Evolutionary conservation across 2,888 invertebrate species (phyloP), one percentile per base, ranked within the genome.

Genomic region (Drosophila mayaguana): DNA sequence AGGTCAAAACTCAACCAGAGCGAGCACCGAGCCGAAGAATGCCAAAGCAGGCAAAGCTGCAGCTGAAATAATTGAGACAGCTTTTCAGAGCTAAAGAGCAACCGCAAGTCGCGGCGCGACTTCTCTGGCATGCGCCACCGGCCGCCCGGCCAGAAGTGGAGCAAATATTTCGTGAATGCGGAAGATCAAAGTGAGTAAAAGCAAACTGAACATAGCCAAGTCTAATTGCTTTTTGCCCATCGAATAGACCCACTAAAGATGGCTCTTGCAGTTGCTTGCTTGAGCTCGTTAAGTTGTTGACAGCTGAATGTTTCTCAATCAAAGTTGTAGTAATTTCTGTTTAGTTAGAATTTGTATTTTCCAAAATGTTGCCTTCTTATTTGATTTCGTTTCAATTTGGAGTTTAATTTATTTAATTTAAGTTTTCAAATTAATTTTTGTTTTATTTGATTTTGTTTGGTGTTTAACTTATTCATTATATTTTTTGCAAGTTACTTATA

Each of bases 1-100:
- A 72, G 85, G 86, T 88, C 88, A 75, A 66, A 77, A 70, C 72
- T 63, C 78, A 77, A 66, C 62, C 66, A 61, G 32, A 32, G 11
- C 14, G 72, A 64, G 45, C 67, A 54, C 48, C 28, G 45, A 65
- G 20, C 22, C 56, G 62, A 53, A 65, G 67, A 63, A 51, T 65
- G 64, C 70, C 25, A 64, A 69, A 69, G 50, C 63, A 34, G 64
- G 36, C 57, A 59, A 63, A 62, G 14, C 59, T 61, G 71, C 61
- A 48, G 61, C 56, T 72, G 48, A 55, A 78, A 78, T 62, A 73
- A 74, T 68, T 63, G 75, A 59, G 62, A 59, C 79, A 56, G 50
- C 59, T 66, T 55, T 64, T 36, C 42, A 46, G 46, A 64, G 48
- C 16, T 40, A 42, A 61, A 18, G 12, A 43, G 42, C 72, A 64